Evolutionary conservation across 1,140 invertebrate species (phyloP), one percentile per base, ranked within the genome.

Genomic region (Brachionus rotundiformis): DNA sequence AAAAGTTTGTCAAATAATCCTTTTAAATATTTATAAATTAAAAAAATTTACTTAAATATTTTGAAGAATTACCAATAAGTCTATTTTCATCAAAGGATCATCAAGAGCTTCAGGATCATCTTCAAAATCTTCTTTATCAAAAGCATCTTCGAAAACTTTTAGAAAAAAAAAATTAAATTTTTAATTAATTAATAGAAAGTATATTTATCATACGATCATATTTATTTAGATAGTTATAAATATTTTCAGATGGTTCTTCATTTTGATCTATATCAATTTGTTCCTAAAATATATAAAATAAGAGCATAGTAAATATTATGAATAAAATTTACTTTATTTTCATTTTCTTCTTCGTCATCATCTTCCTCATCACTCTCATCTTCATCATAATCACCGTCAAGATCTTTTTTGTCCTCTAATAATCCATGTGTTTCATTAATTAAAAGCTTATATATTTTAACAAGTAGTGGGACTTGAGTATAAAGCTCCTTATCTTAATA

Each of bases 381-480:
- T 73, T 84, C 84, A 25, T 85, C 84, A 54, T 86, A 85, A 49
- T 86, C 87, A 13, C 85, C 84, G 83, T 84, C 84, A 41, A 80
- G 84, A n/a, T 85, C 85, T 33, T 83, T 84, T 83, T 84, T 83
- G 68, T 59, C 75, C 82, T 84, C 44, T 84, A 85, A 31, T 84
- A 83, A 7, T 83, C 83, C 23, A 83, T 83, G 75, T 85, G 91
- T 84, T 84, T 91, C 91, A 83, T 90, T 88, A 61, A 91, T 87
- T 4, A 91, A 84, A 0, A 91, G 84, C 84, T 91, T 91, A 83
- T 90, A 90, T 33, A 91, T 91, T 84, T 91, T 91, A 8, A 91
- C 89, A 61, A 91, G 84, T 29, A 90, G 86, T 29, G 90, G 90
- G 76, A 91, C 88, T 11, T 85, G 85, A 11, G 90, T 91, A 89